Base-by-base conservation (phyloP, 2,797 vertebrate species). In the Brachymystax lenok region DNA sequence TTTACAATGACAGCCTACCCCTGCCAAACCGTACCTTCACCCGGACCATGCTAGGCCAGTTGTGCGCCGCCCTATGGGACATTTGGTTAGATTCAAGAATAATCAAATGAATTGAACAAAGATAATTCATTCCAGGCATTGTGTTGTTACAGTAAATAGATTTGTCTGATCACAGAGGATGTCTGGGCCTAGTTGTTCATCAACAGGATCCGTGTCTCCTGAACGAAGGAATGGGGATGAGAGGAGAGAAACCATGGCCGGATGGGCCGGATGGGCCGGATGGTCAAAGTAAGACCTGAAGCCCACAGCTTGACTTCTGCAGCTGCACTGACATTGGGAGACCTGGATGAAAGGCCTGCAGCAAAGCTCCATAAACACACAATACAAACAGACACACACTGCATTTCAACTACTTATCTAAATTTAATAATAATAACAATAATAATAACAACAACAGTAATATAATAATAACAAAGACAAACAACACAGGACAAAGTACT, bases 401-500 rank as follows among this genome's bases (percentile, higher is more conserved):
- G 35, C 35, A 40, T 40, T 40, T 40, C 35, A 40, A 10, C 35
- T 40, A 40, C 35, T 40, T 40, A 40, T 40, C 35, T 40, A 10
- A 40, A 40, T 40, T 2, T 40, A 40, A 40, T 40, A 40, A 40
- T 40, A 40, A 40, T 10, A 30, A 3, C 3, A 30, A 30, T 30
- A 30, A 30, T 30, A 30, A 30, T 30, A 30, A 30, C 8, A 40
- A 40, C 35, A 40, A 40, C 8, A 40, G 10, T 40, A 40, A 40
- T 40, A 40, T 40, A 40, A 40, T 40, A 40, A 40, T 10, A 40
- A 40, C 8, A 40, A 50, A 52, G 73, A 67, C 46, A 76, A 77
- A 81, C 52, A 78, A 74, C n/a, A 12, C 71, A 73, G 67, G 85
- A 84, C 77, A 86, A 88, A 87, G 83, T 61, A 73, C 56, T 56